A percentile compares a stretch with the other conserved stretches of the same genome.
Evolutionary conservation across 2,888 invertebrate genomes (phyloP).

Genomic region (Leucozona laternaria): DNA sequence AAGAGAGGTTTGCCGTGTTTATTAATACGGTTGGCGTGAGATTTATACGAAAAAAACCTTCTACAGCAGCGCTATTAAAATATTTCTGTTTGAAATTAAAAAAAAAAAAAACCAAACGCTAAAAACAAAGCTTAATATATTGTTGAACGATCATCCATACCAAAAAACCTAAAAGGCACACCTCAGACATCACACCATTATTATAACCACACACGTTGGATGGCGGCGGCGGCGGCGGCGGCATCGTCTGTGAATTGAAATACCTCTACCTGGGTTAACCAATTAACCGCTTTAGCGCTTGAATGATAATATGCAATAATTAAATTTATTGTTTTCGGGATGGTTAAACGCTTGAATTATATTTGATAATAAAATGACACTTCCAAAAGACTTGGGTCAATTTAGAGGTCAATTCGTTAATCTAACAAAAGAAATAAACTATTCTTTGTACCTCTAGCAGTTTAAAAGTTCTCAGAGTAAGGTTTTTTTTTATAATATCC

Average conservation of each 20-base stretch:
- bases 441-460: background rate
- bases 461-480: background rate
- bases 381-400: background rate
- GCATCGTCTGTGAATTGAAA: background rate
- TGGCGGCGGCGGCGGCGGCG: background rate
- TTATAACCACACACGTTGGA: slow-evolving; percentile 20
- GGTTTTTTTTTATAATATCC: too few relatives aligned
- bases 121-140: slow-evolving; percentile 24
- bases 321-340: background rate
- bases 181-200: slow-evolving; percentile 22
- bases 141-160: slow-evolving; percentile 1
- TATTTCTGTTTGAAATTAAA: background rate
- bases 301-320: slow-evolving; percentile 9
- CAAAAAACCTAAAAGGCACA: slow-evolving; percentile 13
- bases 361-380: background rate
- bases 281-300: slow-evolving; percentile 14
- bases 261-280: slow-evolving; percentile 9
- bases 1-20: slow-evolving; percentile 53
- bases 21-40: slow-evolving; percentile 55
- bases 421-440: background rate
- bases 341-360: background rate
- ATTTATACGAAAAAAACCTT: slow-evolving; percentile 27
- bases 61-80: slow-evolving; percentile 13
- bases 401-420: background rate
- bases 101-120: background rate